phyloP scores from a whole-genome alignment of 2,113 vertebrate species.

The Micromys minutus region DNA sequence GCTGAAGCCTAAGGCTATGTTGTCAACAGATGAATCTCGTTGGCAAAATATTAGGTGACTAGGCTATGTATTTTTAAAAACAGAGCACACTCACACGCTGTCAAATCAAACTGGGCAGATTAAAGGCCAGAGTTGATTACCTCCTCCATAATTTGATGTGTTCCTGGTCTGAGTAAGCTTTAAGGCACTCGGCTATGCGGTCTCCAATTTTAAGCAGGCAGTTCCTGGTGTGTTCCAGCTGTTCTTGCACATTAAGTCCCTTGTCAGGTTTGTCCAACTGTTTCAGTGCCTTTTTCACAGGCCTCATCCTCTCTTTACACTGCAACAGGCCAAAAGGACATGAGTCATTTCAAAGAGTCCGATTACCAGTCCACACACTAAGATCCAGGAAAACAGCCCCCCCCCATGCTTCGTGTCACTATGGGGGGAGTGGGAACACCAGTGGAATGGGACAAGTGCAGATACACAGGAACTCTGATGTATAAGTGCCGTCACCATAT shows the following conservation, averaged over 20 bases:
- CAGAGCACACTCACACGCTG: not conserved
- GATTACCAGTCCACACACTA: not conserved
- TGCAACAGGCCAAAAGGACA: conserved; percentile 76
- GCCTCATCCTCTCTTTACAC: conserved; percentile 99
- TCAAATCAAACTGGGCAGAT: not conserved
- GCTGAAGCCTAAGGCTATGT: not conserved
- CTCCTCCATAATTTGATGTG: conserved; percentile 96
- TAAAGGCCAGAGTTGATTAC: conserved; percentile 75
- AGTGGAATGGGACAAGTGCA: not conserved
- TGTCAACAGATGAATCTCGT: not conserved
- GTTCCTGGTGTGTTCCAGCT: conserved; percentile 97
- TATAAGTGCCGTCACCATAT: not conserved
- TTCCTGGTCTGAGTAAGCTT: conserved; percentile 95
- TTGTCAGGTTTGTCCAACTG: conserved; percentile 98
- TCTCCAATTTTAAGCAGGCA: conserved; percentile 98
- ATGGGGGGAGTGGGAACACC: not conserved
- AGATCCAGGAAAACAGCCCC: not conserved
- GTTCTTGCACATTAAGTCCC: conserved; percentile 94
- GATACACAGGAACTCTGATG: not conserved
- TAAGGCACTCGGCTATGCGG: conserved; percentile 98
- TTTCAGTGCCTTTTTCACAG: conserved; percentile 98
- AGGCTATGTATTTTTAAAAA: not conserved
- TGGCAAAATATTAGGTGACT: not conserved
- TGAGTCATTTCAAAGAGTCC: conserved; percentile 2
- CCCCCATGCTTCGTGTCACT: not conserved